A percentile compares a stretch with the other conserved stretches of the same genome.
Evolutionary conservation across 2,888 invertebrate genomes (phyloP).

Genomic region (Tachystola acroxantha): DNA sequence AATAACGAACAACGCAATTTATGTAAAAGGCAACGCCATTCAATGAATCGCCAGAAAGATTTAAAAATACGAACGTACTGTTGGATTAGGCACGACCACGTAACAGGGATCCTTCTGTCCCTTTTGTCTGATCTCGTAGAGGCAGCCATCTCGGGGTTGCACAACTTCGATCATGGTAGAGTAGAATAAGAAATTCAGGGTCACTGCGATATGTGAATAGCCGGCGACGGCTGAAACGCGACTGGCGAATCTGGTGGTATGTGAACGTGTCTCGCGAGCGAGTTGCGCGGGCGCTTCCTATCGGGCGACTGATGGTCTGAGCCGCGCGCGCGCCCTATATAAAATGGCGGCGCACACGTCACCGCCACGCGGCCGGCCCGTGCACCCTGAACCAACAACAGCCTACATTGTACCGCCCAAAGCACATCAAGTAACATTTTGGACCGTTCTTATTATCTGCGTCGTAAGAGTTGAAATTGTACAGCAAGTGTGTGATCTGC

Average conservation of each 20-base stretch:
- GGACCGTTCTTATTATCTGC: too few relatives aligned
- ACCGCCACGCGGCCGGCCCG: constrained; percentile 64
- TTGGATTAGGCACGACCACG: constrained; percentile 83
- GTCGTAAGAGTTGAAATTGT: too few relatives aligned
- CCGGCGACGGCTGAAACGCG: constrained; percentile 38
- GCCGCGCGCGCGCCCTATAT: constrained; percentile 67
- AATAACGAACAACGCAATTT: constrained; percentile 12
- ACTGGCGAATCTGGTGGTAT: constrained; percentile 26
- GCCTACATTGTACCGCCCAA: too few relatives aligned
- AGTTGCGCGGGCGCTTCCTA: constrained; percentile 51
- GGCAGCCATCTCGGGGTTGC: constrained; percentile 74
- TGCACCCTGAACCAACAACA: constrained; percentile 63
- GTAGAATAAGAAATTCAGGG: constrained; percentile 39
- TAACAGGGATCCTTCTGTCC: constrained; percentile 82
- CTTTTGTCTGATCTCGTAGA: constrained; percentile 82
- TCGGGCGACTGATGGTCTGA: constrained; percentile 82
- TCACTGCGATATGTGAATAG: constrained; percentile 34
- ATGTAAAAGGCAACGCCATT: constrained; percentile 9
- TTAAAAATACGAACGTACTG: constrained; percentile 67
- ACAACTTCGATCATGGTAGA: constrained; percentile 63
- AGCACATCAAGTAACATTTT: too few relatives aligned
- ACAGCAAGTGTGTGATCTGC: too few relatives aligned
- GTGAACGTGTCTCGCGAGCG: constrained; percentile 32
- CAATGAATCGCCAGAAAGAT: constrained; percentile 3
- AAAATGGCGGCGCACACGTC: constrained; percentile 71